Evolutionary conservation across 2,797 vertebrate species (phyloP), one percentile per base, ranked within the genome.

Genomic region (Schizopygopsis pylzovi): DNA sequence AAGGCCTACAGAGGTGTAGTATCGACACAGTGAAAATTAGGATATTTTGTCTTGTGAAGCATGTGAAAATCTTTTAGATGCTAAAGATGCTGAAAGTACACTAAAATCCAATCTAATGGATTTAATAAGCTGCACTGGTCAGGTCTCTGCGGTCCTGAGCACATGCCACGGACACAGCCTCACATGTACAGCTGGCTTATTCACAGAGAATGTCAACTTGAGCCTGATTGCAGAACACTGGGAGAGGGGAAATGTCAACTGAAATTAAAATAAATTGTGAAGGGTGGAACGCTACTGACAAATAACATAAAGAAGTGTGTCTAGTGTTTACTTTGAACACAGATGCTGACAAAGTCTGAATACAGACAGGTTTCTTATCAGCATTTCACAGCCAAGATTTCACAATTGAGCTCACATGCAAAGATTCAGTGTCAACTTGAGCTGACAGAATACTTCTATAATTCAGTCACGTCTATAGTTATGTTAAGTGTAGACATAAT

Each of bases 341-440:
- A 15, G 45, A 76, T 39, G 45, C 45, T 67, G 49, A 72, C 39
- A 75, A 76, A 37, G 59, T 80, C 4, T 72, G 78, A 78, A 84
- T 18, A 83, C 16, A 82, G 41, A 33, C 41, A 52, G 82, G 71
- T 72, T 75, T 86, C 63, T 70, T 90, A 86, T 87, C 84, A 86
- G 86, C 82, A 87, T 83, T 89, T 90, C 87, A 92, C 88, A 91
- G 85, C 90, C 67, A 89, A 37, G 45, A 65, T 71, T 59, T 89
- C 79, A 61, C 54, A 89, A 75, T 81, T 52, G 88, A 87, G 92
- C 89, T 92, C 63, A 92, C 88, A 88, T 81, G 79, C 83, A 90
- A 82, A 92, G 88, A 90, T 52, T 70, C 13, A 4, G 33, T 16
- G 43, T 37, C 56, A 41, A 87, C 87, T 67, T 72, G 37, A 67